Conservation (phyloP, 2,888 invertebrate species). For the Conchocele bisecta region DNA sequence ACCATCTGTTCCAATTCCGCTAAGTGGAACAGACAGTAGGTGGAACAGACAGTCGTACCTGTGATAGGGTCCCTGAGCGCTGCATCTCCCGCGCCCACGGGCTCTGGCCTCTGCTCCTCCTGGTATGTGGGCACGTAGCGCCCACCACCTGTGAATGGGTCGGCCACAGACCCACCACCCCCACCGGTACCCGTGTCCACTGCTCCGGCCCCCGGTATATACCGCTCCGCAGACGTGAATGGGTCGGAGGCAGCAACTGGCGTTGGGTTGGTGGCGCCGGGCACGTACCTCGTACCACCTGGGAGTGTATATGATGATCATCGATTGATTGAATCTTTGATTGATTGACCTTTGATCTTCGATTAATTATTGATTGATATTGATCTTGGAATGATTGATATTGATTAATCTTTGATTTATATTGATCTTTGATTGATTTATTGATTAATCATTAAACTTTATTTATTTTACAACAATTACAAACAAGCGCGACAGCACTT, state of each 20-base stretch:
- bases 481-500: too few species aligned
- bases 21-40: background rate
- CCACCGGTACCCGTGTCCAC: constrained; percentile 49
- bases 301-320: too few species aligned
- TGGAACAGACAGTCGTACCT: constrained; percentile 21
- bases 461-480: too few species aligned
- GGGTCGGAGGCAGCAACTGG: constrained; percentile 81
- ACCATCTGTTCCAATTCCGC: too few species aligned
- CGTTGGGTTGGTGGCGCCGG: constrained; percentile 79
- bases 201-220: constrained; percentile 85
- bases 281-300: constrained; percentile 87
- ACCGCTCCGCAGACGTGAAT: constrained; percentile 86
- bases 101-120: constrained; percentile 21
- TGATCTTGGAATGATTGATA: too few species aligned
- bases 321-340: too few species aligned
- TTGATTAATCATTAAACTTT: too few species aligned
- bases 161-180: too few species aligned
- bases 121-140: constrained; percentile 66
- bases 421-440: too few species aligned
- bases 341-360: too few species aligned
- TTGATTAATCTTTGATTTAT: too few species aligned
- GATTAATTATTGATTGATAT: too few species aligned
- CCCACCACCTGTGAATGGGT: constrained; percentile 84
- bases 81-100: constrained; percentile 67
- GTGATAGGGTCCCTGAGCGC: constrained; percentile 56